Conservation (phyloP, 2,888 invertebrate species). For the Eristalis intricaria region DNA sequence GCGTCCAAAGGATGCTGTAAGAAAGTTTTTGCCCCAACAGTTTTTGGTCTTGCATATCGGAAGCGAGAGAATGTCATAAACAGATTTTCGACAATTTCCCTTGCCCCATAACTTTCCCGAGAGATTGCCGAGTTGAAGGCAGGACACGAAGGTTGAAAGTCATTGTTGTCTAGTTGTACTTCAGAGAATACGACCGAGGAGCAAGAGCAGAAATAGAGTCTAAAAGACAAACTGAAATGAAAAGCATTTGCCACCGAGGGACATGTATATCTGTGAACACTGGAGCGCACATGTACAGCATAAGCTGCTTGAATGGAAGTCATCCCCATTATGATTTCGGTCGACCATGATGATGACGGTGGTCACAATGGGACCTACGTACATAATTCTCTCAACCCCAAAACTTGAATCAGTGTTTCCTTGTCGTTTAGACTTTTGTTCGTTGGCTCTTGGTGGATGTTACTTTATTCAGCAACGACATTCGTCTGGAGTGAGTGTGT, state of each 20-base stretch:
- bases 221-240: conserved; percentile 13
- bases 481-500: background rate
- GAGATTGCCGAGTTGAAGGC: conserved; percentile 11
- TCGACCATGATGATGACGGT: conserved; percentile 30
- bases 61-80: conserved; percentile 65
- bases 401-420: conserved; percentile 5
- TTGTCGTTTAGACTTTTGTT: background rate
- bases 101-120: conserved; percentile 18
- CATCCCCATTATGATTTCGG: conserved; percentile 44
- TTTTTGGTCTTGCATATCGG: conserved; percentile 60
- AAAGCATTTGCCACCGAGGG: conserved; percentile 7
- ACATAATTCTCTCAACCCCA: background rate
- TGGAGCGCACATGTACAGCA: conserved; percentile 1
- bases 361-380: background rate
- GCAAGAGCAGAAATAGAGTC: background rate
- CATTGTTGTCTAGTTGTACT: conserved; percentile 36
- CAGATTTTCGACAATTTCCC: conserved; percentile 61
- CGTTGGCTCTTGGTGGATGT: background rate
- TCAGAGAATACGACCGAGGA: background rate
- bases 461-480: background rate
- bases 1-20: conserved; percentile 45
- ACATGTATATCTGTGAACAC: conserved; percentile 9
- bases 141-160: conserved; percentile 45
- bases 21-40: conserved; percentile 43
- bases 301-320: conserved; percentile 38